Percentiles rank a stretch among this genome's conserved stretches.
These are phyloP conservation scores for Micromys minutus DNA, from an alignment of 2,113 vertebrate genomes.

Conservation along the genomic window DNA sequence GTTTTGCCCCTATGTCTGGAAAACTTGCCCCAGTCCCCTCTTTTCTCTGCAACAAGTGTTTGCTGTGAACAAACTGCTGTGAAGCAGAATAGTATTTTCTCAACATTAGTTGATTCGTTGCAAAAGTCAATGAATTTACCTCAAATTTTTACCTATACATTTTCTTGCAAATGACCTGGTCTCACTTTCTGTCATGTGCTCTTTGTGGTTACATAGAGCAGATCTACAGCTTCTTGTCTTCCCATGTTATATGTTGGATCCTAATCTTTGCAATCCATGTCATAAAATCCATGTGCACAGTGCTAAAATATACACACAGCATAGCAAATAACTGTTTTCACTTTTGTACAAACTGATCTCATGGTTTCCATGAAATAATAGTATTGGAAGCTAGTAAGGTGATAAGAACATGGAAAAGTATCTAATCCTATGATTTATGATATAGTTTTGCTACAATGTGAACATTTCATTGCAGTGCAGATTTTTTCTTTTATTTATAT, in stretches of 20 bases:
- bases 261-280: background rate
- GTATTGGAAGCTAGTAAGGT: background rate
- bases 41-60: background rate
- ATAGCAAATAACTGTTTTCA: background rate
- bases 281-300: background rate
- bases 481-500: background rate
- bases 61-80: background rate
- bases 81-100: background rate
- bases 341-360: background rate
- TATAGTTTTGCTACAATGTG: background rate
- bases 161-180: background rate
- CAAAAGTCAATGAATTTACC: background rate
- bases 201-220: background rate
- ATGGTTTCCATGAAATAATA: background rate
- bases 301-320: background rate
- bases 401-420: background rate
- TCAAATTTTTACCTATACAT: background rate
- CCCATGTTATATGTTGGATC: background rate
- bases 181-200: background rate
- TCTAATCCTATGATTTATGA: background rate
- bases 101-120: background rate
- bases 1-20: background rate
- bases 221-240: background rate
- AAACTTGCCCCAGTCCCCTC: background rate
- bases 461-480: background rate